Evolutionary conservation across 1,140 invertebrate species (phyloP), one percentile per base, ranked within the genome.

Genomic region (Leptinotarsa undecemlineata): DNA sequence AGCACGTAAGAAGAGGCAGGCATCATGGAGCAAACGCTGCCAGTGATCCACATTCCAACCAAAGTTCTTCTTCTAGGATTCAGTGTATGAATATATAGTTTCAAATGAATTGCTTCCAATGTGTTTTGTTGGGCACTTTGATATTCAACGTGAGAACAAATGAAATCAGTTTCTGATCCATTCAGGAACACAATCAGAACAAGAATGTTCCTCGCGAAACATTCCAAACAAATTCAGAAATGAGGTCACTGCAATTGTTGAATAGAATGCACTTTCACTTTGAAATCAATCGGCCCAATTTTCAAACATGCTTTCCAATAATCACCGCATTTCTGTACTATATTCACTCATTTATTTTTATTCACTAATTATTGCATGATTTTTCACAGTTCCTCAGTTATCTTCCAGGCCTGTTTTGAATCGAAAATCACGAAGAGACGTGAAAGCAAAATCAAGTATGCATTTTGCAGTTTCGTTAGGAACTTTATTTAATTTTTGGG

Each of bases 1-100:
- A 96, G 86, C 93, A 95, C 81, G 89, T 90, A 61, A 92, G 94
- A 86, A 86, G 95, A 79, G 89, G 95, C 79, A 89, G 94, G 81
- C 87, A 76, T 84, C 87, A 62, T 85, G 88, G 68, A 78, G 87
- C 85, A 20, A 87, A 87, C 26, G 85, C 87, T 61, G 89, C 88
- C 51, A 90, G 90, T 81, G 90, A 89, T 81, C 90, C 89, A 63
- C 83, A 84, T 74, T 84, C 84, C 17, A 84, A 82, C 70, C 81
- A 85, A 76, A 88, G 84, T 81, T 88, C 85, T 74, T 88, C 82
- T 75, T 86, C 86, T 21, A 85, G 86, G 76, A 85, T 87, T 70
- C 86, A 87, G 82, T 87, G 86, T 86, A 84, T 76, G 80, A 63
- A 76, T 68, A n/a, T 3, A 68, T 11, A 47, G n/a, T 68, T 42